Base-by-base conservation (phyloP, 2,888 invertebrate species). In the Noctua comes region DNA sequence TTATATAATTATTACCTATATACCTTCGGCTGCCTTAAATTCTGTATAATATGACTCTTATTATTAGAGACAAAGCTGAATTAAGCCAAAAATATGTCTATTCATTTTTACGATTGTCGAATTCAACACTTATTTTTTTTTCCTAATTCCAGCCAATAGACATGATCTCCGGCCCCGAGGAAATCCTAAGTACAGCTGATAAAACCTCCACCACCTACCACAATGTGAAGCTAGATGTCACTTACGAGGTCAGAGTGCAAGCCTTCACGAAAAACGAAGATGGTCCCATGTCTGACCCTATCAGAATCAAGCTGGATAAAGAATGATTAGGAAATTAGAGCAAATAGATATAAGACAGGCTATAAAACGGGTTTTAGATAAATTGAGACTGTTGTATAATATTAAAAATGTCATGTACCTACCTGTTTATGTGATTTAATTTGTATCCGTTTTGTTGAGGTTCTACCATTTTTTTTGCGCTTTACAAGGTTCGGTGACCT, bases 231-330 rank as follows among this genome's bases (percentile, higher is more conserved):
- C 7, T 54, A 0, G 83, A 85, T 2, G 72, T 87, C 0, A 73
- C 82, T 0, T 90, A 91, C 62, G 90, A 91, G 66, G 43, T 89
- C 68, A 77, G 90, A n/a, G 90, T 90, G 0, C 86, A 83, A 24
- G 89, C 88, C 0, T 89, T 68, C 81, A 89, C 86, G 43, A 86
- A 75, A n/a, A 73, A 24, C 0, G 83, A 73, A 0, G 83, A 90
- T 0, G 90, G 91, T 1, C 88, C 90, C 1, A 46, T 87, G 2
- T 90, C 91, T 0, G 21, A 31, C 0, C 77, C 86, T 0, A 71
- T 85, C 64, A 82, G 87, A n/a, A 64, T 90, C 8, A 81, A 82
- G 7, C 68, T 82, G 16, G 66, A 43, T 0, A n/a, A n/a, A 3
- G n/a, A 66, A 7, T 66, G 65, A 66, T 66, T 40, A n/a, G 16